Base-by-base conservation (phyloP, 2,797 vertebrate species). In the Ceyx erithaca region DNA sequence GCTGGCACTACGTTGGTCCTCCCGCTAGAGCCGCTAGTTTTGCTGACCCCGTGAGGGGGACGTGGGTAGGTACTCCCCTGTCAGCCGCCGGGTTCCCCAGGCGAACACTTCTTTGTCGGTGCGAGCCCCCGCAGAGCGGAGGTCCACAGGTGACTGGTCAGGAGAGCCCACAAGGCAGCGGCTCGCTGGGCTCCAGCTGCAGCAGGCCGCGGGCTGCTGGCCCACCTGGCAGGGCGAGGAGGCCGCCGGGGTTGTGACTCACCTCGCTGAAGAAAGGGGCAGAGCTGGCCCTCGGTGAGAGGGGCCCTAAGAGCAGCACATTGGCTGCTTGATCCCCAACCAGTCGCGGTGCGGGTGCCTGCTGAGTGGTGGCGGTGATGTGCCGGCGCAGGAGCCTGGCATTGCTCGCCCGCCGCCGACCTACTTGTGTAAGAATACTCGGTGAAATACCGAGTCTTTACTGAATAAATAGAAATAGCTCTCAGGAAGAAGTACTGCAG, bases 291-390 rank as follows among this genome's bases (percentile, higher is more conserved):
- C 19, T 18, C 9, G 1, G 25, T 5, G 35, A n/a, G 25, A 33
- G 11, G 43, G 22, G 26, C 17, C 8, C 4, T 7, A 14, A 9
- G 33, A 25, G 23, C 23, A 21, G 52, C 30, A 8, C 11, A 1
- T 2, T 3, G 20, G 12, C 19, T 41, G 69, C 41, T 51, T 7
- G 5, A 9, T 4, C 21, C 21, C 1, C 14, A 70, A 9, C 2
- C 6, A 0, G 21, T 4, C 0, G 0, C 8, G 26, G 14, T 31
- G 62, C 13, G 4, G 23, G 13, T 16, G 33, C 0, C 8, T 21
- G 8, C 21, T 3, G 6, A 6, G 49, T 2, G 20, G 7, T 2
- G n/a, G 28, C 8, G 8, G 26, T 17, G 49, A 15, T 28, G 14
- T 71, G 37, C 8, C 4, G 6, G 13, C 35, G 16, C 61, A 15